A percentile compares a stretch with the other conserved stretches of the same genome.
Evolutionary conservation across 2,113 vertebrate species (phyloP).

Genomic region (Tachysurus fulvidraco): DNA sequence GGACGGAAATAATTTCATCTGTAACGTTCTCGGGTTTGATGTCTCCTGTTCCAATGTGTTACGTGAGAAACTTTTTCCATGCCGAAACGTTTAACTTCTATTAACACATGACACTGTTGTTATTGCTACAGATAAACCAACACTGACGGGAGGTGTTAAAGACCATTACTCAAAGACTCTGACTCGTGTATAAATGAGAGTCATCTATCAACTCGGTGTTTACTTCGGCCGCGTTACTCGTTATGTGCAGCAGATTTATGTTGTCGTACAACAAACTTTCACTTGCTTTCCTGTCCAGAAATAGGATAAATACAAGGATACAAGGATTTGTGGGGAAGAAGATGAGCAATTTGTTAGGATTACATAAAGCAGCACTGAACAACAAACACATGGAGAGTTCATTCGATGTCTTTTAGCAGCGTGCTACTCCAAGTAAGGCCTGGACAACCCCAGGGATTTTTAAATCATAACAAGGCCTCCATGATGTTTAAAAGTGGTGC

Average conservation of each 20-base stretch:
- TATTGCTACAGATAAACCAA: neutral
- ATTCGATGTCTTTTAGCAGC: neutral
- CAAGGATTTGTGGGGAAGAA: neutral
- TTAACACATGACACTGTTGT: neutral
- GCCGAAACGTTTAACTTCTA: neutral
- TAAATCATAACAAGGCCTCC: neutral
- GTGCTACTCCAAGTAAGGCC: neutral
- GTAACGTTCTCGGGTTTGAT: neutral
- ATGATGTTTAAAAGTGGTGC: neutral
- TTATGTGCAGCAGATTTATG: neutral
- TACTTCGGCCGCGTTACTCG: constrained; percentile 1
- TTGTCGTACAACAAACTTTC: neutral
- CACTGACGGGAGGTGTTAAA: constrained; percentile 15
- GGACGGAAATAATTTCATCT: constrained; percentile 19
- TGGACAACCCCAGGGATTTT: too few relatives aligned
- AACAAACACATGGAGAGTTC: neutral
- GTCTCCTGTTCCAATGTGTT: neutral
- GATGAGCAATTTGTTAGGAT: neutral
- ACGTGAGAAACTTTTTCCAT: neutral
- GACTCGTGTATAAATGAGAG: constrained; percentile 21
- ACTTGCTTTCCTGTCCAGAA: neutral
- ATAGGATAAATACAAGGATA: neutral
- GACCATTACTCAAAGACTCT: constrained; percentile 16
- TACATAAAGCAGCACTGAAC: neutral
- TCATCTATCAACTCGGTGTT: constrained; percentile 27